These are phyloP conservation scores for Protula sp. DNA, from an alignment of 2,888 invertebrate species.

Conservation along the genomic window DNA sequence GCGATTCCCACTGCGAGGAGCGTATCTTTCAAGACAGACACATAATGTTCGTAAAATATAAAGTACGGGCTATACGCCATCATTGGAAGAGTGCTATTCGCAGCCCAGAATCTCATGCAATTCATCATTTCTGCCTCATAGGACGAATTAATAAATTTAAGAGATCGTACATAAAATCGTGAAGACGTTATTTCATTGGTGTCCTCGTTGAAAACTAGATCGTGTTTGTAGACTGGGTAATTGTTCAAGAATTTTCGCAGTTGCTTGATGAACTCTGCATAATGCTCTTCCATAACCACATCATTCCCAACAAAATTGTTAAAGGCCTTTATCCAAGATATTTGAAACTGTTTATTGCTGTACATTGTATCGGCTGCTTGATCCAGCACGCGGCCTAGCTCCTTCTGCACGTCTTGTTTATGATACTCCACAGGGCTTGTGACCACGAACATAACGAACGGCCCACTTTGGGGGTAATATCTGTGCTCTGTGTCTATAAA, in stretches of 20 bases:
- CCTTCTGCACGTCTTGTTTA: background rate
- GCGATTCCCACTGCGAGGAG: slow-evolving; percentile 35
- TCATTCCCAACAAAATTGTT: background rate
- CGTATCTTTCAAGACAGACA: slow-evolving; percentile 33
- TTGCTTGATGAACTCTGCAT: slow-evolving; percentile 5
- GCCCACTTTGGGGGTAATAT: slow-evolving; percentile 19
- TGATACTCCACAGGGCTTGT: slow-evolving; percentile 15
- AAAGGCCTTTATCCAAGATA: slow-evolving; percentile 17
- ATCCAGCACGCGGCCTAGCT: slow-evolving; percentile 2
- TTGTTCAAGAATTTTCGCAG: slow-evolving; percentile 6
- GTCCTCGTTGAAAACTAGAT: slow-evolving; percentile 16
- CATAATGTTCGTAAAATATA: slow-evolving; percentile 39
- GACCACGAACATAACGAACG: slow-evolving; percentile 26
- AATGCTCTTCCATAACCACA: background rate
- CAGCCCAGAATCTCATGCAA: slow-evolving; percentile 28
- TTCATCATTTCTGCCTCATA: slow-evolving; percentile 33
- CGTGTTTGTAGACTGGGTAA: slow-evolving; percentile 7
- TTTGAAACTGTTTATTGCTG: background rate
- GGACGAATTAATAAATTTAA: slow-evolving; percentile 75
- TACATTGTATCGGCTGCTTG: slow-evolving; percentile 2
- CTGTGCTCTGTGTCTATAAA: slow-evolving; percentile 18
- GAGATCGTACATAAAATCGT: slow-evolving; percentile 79
- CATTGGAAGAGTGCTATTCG: slow-evolving; percentile 23
- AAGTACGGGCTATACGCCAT: slow-evolving; percentile 30
- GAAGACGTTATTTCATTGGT: slow-evolving; percentile 67